Evolutionary conservation across 2,888 invertebrate genomes (phyloP), one percentile per base, ranked within the genome.

Genomic region (Spisula solida): DNA sequence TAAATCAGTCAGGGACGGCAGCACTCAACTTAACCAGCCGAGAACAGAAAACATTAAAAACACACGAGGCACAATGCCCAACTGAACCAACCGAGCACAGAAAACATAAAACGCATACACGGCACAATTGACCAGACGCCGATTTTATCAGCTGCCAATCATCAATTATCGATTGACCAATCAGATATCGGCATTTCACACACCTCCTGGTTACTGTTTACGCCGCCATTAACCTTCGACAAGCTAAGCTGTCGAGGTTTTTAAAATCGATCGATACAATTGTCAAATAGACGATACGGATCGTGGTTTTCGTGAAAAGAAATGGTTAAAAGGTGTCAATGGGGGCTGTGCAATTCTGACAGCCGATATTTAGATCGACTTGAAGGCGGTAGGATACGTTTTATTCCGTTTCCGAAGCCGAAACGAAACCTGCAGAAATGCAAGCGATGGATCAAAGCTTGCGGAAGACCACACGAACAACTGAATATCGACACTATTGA

Each of bases 331-430:
- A 51, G 90, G 16, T 92, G 90, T 85, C 55, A 85, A 14, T 88
- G 85, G 80, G 88, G 87, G 20, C 47, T 51, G 18, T 92, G 92
- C 60, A 85, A 87, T 34, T 81, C 81, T 6, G 90, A 92, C 82
- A 81, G 81, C 51, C 82, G 90, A 29, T 92, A 87, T 78, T 88
- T 88, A 8, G 88, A 90, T 34, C 60, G 92, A 83, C 47, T 90
- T 51, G 81, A 55, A n/a, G 41, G 41, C 8, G 85, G 87, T 18
- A 83, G 83, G 14, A 81, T 90, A 18, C 51, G 47, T 51, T 90
- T 92, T 83, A 80, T 85, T 48, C 88, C 86, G 14, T 92, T 92
- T 85, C 90, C 92, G 1, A 90, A 88, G 60, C 92, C 88, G 29
- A 82, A 85, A 47, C 60, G 80, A 31, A 66, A 90, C 48, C 55